Evolutionary conservation across 2,113 vertebrate genomes (phyloP), one percentile per base, ranked within the genome.

Genomic region (Panthera leo): DNA sequence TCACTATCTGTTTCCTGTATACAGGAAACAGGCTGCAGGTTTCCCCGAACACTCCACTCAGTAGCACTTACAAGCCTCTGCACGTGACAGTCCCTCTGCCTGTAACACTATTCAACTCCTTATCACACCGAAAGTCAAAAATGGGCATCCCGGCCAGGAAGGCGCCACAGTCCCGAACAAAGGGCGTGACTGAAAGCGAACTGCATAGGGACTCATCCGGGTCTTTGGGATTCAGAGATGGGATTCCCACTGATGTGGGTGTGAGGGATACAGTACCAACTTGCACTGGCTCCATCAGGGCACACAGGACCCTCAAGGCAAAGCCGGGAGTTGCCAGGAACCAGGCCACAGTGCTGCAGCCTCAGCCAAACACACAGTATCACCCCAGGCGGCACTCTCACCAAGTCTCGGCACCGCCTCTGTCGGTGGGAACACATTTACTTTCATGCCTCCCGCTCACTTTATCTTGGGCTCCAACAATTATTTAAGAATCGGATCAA

Each of bases 311-410:
- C 51, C 1, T 21, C 79, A 55, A 29, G 19, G 55, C 31, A 15
- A 36, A 15, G 36, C 3, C 0, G 2, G 9, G 14, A 73, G 53
- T 23, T 9, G 25, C 10, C 0, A 48, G 29, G 27, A n/a, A 58
- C 25, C 63, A n/a, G 45, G 68, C 14, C 27, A 18, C 36, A 9
- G 25, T 16, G 23, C 55, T 71, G 70, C 70, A 18, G n/a, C 36
- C 36, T 63, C 82, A 84, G 82, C 55, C 80, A 61, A 25, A 75
- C 61, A 1, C 76, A 79, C 29, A 14, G 29, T 16, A 48, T 34
- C 76, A 63, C 55, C 55, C 16, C 25, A 31, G 63, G 8, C 1
- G 0, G 55, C 55, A 14, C 55, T 63, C 25, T 42, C 82, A 42
- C 55, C 55, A 42, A 63, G 23, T 3, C 55, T 61, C 80, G 29